These are phyloP conservation scores for Ochropleura leucogaster DNA, from an alignment of 2,888 invertebrate species.

Conservation along the genomic window DNA sequence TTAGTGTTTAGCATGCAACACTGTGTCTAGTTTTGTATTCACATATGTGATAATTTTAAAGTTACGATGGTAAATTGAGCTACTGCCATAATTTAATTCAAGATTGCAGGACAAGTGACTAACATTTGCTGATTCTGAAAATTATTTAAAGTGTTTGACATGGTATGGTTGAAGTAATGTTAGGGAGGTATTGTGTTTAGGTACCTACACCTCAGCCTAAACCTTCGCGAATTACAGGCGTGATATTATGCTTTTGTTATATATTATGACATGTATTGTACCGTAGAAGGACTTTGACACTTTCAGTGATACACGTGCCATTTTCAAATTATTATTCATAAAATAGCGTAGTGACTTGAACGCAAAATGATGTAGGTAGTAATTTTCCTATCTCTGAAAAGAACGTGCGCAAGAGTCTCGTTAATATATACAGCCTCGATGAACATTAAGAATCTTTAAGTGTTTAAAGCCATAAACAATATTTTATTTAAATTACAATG, in stretches of 20 bases:
- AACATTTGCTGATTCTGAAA: background rate
- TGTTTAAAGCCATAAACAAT: conserved; percentile 46
- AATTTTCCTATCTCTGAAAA: conserved; percentile 45
- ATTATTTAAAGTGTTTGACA: background rate
- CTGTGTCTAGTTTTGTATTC: conserved; percentile 16
- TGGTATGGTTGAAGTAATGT: background rate
- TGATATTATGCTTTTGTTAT: too few species aligned
- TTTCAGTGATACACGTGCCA: background rate
- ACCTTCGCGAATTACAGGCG: too few species aligned
- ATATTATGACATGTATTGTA: background rate
- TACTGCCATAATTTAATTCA: conserved; percentile 9
- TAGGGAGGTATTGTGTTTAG: too few species aligned
- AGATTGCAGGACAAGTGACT: background rate
- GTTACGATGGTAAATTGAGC: background rate
- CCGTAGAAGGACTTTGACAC: background rate
- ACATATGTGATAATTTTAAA: conserved; percentile 10
- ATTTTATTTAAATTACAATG: conserved; percentile 47
- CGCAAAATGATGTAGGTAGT: conserved; percentile 15
- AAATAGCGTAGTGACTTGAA: conserved; percentile 2
- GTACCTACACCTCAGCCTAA: too few species aligned
- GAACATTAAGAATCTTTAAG: conserved; percentile 44
- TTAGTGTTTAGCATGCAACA: conserved; percentile 31
- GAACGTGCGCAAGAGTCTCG: conserved; percentile 31
- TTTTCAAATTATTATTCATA: conserved; percentile 19
- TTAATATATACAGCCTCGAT: conserved; percentile 54